phyloP scores from a whole-genome alignment of 2,113 vertebrate species.

The Halichoerus grypus region DNA sequence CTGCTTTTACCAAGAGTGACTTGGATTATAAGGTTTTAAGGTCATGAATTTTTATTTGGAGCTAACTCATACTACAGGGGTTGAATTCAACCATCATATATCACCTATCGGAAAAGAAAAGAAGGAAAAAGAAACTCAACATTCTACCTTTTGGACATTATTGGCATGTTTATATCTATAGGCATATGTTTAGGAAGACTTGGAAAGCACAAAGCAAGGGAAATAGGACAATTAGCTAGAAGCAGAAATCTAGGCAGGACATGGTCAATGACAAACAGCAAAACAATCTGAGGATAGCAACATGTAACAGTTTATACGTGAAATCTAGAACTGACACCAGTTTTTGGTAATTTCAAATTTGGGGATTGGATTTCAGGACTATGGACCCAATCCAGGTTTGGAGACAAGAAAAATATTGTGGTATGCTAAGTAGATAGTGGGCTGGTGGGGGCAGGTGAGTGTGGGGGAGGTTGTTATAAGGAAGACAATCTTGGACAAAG shows the following conservation, averaged over 20 bases:
- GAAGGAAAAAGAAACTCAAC: not conserved
- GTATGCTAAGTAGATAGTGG: not conserved
- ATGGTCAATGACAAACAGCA: not conserved
- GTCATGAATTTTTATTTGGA: constrained; percentile 68
- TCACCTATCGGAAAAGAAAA: constrained; percentile 7
- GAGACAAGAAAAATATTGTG: not conserved
- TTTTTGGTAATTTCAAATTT: not conserved
- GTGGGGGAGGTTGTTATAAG: not conserved
- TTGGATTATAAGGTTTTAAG: constrained; percentile 68
- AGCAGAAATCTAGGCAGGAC: not conserved
- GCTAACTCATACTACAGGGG: not conserved
- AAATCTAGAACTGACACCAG: not conserved
- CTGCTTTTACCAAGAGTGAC: constrained; percentile 66
- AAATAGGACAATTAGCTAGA: not conserved
- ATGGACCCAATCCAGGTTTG: not conserved
- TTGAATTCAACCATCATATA: constrained; percentile 4
- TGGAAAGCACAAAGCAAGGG: not conserved
- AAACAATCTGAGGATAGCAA: not conserved
- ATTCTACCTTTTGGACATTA: not conserved
- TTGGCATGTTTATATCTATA: not conserved
- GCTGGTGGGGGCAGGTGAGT: not conserved
- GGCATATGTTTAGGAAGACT: not conserved
- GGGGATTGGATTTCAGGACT: not conserved
- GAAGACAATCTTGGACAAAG: not conserved
- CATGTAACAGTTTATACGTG: not conserved